Percentiles rank a stretch among this genome's conserved stretches.
These are phyloP conservation scores for Gastrophryne carolinensis DNA, from an alignment of 2,797 vertebrate species.

Conservation along the genomic window DNA sequence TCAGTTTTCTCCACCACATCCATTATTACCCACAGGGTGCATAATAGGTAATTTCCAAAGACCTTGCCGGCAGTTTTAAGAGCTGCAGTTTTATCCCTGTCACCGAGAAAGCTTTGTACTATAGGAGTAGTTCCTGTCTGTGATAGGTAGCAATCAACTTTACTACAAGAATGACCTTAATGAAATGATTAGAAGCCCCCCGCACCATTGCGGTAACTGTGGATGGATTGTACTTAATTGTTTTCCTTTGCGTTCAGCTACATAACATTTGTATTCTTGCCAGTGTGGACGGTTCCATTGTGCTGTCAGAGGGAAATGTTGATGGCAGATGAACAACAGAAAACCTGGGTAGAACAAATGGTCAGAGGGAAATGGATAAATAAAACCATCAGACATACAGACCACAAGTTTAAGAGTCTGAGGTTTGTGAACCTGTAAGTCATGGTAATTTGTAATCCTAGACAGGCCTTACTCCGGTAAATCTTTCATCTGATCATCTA, in stretches of 20 bases:
- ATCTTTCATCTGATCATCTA: background rate
- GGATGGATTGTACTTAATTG: conserved; percentile 3
- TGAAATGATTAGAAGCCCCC: conserved; percentile 6
- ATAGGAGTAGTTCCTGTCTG: conserved; percentile 1
- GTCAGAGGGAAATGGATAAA: background rate
- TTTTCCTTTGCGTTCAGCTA: background rate
- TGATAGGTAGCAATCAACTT: background rate
- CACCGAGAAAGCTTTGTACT: conserved; percentile 22
- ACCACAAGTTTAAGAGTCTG: background rate
- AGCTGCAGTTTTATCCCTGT: conserved; percentile 14
- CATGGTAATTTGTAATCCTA: background rate
- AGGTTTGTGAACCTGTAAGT: background rate
- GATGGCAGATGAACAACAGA: no score
- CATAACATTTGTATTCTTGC: background rate
- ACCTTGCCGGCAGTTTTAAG: conserved; percentile 9
- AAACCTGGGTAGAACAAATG: no score
- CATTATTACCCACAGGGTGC: conserved; percentile 55
- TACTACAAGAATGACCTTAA: background rate
- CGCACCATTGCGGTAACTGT: background rate
- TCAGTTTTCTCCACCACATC: conserved; percentile 49
- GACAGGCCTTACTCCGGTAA: background rate
- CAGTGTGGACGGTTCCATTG: background rate
- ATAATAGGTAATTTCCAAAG: conserved; percentile 38
- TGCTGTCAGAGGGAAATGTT: background rate
- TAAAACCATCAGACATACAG: background rate